These are phyloP conservation scores for Copidosoma floridanum DNA, from an alignment of 1,140 invertebrate genomes.

Conservation along the genomic window DNA sequence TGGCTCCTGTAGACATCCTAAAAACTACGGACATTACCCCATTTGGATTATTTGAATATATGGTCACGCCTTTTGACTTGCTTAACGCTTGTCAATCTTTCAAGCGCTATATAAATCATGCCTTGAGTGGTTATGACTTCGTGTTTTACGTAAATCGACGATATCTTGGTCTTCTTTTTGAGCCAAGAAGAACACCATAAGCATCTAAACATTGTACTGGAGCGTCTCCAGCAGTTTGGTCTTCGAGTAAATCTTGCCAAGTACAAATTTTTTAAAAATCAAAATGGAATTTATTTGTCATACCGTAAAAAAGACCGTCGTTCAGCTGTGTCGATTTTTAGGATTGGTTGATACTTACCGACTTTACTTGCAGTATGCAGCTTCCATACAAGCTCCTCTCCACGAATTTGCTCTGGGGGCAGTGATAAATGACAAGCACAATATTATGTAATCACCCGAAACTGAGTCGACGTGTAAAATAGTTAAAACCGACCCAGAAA, in stretches of 20 bases:
- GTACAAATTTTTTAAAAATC: conserved; percentile 31
- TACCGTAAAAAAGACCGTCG: conserved; percentile 17
- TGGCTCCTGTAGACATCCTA: conserved; percentile 25
- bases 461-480: background rate
- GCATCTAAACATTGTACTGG: conserved; percentile 32
- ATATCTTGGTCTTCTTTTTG: conserved; percentile 37
- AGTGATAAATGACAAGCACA: background rate
- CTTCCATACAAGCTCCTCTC: background rate
- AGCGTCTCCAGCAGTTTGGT: conserved; percentile 14
- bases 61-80: background rate
- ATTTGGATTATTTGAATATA: conserved; percentile 34
- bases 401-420: background rate
- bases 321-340: background rate
- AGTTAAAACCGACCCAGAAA: background rate
- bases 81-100: conserved; percentile 1
- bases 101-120: conserved; percentile 3
- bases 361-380: background rate
- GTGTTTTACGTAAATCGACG: too few species aligned
- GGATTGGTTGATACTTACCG: conserved; percentile 5
- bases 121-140: too few species aligned
- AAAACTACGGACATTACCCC: conserved; percentile 39
- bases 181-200: conserved; percentile 33
- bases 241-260: conserved; percentile 30
- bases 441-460: conserved; percentile 4
- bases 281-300: conserved; percentile 40